Conservation (phyloP, 30 jellyfish, hydroid and myxozoan genomes). For the Aurelia aurita complex sp. Pacific region DNA sequence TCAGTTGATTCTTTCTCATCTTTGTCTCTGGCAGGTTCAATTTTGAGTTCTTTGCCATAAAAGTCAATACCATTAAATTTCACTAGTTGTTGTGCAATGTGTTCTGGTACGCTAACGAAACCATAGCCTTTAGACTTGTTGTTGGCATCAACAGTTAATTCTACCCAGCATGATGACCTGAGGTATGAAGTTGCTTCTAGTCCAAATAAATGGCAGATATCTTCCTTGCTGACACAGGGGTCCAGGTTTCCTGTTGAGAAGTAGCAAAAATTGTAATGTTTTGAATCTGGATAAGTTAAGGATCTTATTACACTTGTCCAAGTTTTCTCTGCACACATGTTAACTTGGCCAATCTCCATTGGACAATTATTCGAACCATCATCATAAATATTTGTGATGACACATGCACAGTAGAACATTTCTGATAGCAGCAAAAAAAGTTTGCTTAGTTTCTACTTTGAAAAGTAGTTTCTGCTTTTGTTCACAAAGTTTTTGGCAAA, state of each 20-base stretch:
- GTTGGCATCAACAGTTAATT: constrained; percentile 74
- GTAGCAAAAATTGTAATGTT: background rate
- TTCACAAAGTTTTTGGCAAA: too few species aligned
- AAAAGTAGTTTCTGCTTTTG: too few species aligned
- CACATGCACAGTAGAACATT: too few species aligned
- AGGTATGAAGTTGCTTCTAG: constrained; percentile 88
- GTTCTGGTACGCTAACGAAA: constrained; percentile 95
- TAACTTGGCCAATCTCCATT: too few species aligned
- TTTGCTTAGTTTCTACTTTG: too few species aligned
- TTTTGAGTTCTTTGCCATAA: constrained; percentile 80
- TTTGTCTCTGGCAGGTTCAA: constrained; percentile 87
- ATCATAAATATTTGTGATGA: too few species aligned
- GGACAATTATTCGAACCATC: too few species aligned
- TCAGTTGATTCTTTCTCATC: constrained; percentile 79
- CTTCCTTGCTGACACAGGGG: constrained; percentile 86
- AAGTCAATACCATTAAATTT: constrained; percentile 93
- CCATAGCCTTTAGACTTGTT: constrained; percentile 87
- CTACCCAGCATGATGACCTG: constrained; percentile 88
- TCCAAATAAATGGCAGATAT: constrained; percentile 81
- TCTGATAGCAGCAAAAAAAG: too few species aligned
- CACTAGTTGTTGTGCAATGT: constrained; percentile 85
- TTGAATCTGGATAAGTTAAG: too few species aligned
- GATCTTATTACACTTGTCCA: too few species aligned
- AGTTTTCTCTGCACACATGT: too few species aligned
- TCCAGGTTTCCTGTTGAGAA: constrained; percentile 70